Conservation (phyloP, 2,797 vertebrate species). For the Macroramphosus scolopax region DNA sequence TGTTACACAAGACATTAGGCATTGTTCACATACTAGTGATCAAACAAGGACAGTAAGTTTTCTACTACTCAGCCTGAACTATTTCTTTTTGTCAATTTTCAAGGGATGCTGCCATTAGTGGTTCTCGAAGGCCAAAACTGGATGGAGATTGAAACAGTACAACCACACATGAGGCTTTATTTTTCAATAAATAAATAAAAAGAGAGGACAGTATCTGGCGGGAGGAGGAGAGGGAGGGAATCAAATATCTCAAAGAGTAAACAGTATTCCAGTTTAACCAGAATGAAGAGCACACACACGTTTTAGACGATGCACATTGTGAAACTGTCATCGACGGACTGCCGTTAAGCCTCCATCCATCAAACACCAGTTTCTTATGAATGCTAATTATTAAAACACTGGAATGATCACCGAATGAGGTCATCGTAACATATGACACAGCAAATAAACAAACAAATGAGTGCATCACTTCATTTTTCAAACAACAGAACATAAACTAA, state of each 20-base stretch:
- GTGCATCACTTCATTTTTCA: conserved; percentile 54
- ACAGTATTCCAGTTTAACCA: conserved; percentile 71
- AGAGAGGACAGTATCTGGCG: conserved; percentile 39
- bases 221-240: conserved; percentile 14
- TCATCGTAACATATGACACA: conserved; percentile 61
- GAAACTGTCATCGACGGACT: conserved; percentile 22
- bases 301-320: conserved; percentile 35
- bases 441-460: conserved; percentile 52
- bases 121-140: conserved; percentile 73
- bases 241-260: conserved; percentile 55
- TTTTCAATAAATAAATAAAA: conserved; percentile 68
- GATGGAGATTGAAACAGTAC: conserved; percentile 76
- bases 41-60: conserved; percentile 81
- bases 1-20: conserved; percentile 85
- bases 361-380: conserved; percentile 52
- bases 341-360: conserved; percentile 38
- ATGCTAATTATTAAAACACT: conserved; percentile 45
- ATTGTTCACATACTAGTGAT: conserved; percentile 85
- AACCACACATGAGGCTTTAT: conserved; percentile 69
- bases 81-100: conserved; percentile 71
- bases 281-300: conserved; percentile 42
- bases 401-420: conserved; percentile 58
- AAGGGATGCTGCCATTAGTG: conserved; percentile 72
- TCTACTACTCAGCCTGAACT: conserved; percentile 78
- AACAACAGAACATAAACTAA: conserved; percentile 39